phyloP scores from a whole-genome alignment of 1,140 invertebrate genomes.

The Macrocentrus cingulum region DNA sequence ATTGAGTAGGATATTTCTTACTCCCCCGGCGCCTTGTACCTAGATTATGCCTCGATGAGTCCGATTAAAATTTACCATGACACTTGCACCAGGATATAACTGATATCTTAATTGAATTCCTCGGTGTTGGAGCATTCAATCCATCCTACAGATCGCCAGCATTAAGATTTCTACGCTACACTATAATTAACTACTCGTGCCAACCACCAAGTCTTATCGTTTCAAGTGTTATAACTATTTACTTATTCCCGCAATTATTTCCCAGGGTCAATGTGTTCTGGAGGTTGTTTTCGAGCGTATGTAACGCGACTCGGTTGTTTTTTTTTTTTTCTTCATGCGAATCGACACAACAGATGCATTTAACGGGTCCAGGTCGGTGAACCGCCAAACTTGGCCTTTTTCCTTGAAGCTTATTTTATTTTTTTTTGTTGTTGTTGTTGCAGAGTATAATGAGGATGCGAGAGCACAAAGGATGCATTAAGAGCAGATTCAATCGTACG shows the following conservation, averaged over 20 bases:
- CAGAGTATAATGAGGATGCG: constrained; percentile 19
- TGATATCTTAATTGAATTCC: constrained; percentile 21
- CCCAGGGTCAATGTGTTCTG: no score
- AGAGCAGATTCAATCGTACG: constrained; percentile 18
- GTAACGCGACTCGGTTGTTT: background rate
- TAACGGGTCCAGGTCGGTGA: constrained; percentile 30
- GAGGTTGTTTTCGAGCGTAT: no score
- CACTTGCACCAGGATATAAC: background rate
- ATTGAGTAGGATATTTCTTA: no score
- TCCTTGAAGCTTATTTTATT: constrained; percentile 16
- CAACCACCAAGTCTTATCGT: no score
- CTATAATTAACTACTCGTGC: no score
- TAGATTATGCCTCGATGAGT: no score
- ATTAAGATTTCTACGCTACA: constrained; percentile 2
- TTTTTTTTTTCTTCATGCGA: background rate
- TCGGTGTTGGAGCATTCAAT: background rate
- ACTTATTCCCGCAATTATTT: no score
- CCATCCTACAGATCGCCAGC: background rate
- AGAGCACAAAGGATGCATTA: constrained; percentile 21
- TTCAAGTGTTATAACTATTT: no score
- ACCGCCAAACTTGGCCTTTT: constrained; percentile 17
- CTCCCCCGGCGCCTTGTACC: no score
- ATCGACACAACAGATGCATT: constrained; percentile 31
- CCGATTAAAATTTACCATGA: no score
- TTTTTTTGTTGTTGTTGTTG: background rate